Evolutionary conservation across 2,888 invertebrate genomes (phyloP).

Genomic region (Andrena camellia): DNA sequence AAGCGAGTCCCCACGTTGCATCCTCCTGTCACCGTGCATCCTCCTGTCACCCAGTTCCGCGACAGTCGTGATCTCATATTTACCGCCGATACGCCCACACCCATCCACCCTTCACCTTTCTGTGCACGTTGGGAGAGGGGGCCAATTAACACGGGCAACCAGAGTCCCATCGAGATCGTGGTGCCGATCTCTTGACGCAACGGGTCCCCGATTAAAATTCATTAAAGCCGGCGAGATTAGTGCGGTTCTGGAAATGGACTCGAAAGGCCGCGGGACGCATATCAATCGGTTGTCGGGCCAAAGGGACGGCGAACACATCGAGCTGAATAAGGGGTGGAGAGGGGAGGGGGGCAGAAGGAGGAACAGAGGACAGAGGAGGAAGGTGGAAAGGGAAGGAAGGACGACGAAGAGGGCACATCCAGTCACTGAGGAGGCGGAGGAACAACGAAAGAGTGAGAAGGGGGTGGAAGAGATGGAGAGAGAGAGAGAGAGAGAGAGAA

Average conservation of each 20-base stretch:
- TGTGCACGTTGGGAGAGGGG: neutral
- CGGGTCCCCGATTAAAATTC: conserved; percentile 79
- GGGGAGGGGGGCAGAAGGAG: conserved; percentile 10
- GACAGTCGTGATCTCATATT: conserved; percentile 39
- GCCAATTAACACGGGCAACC: conserved; percentile 48
- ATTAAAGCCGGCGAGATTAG: conserved; percentile 79
- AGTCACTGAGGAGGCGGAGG: conserved; percentile 2
- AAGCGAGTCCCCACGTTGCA: neutral
- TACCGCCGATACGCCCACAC: conserved; percentile 45
- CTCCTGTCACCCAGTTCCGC: conserved; percentile 10
- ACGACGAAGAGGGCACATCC: conserved; percentile 4
- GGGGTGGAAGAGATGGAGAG: conserved; percentile 12
- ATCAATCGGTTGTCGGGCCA: conserved; percentile 78
- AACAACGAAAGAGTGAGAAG: neutral
- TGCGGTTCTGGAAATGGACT: conserved; percentile 81
- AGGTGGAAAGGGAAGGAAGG: conserved; percentile 22
- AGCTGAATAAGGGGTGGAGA: conserved; percentile 17
- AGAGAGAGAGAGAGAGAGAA: conserved; percentile 42
- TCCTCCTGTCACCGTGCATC: no score
- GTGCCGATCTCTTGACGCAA: conserved; percentile 65
- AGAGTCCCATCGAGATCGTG: conserved; percentile 51
- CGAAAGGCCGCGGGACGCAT: conserved; percentile 80
- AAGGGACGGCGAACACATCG: conserved; percentile 53
- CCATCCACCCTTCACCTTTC: neutral
- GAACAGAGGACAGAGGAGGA: conserved; percentile 20